phyloP scores from a whole-genome alignment of 2,888 invertebrate genomes.

The Trichopoda pennipes region DNA sequence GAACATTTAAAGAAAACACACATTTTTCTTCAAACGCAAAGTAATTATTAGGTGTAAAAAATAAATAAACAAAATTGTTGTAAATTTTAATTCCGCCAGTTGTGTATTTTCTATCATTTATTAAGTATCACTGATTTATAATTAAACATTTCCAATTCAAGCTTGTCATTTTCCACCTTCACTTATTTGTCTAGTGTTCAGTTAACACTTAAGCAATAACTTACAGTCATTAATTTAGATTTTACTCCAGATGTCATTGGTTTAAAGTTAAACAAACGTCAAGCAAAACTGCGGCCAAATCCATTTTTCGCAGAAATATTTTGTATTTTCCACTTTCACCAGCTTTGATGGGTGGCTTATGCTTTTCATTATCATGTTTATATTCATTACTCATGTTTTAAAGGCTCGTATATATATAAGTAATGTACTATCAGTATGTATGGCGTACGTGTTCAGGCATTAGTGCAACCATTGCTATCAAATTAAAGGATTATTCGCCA shows the following conservation, averaged over 20 bases:
- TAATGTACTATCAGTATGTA: conserved; percentile 31
- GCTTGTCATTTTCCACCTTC: neutral
- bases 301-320: conserved; percentile 57
- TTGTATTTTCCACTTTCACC: conserved; percentile 42
- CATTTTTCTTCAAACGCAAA: too few relatives aligned
- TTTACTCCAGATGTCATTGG: neutral
- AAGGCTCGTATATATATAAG: conserved; percentile 37
- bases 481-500: too few relatives aligned
- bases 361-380: conserved; percentile 52
- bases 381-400: conserved; percentile 63
- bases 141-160: conserved; percentile 26
- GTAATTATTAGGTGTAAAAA: too few relatives aligned
- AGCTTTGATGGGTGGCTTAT: conserved; percentile 59
- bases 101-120: neutral
- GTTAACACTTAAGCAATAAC: neutral
- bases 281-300: conserved; percentile 26
- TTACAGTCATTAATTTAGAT: conserved; percentile 26
- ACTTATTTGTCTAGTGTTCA: conserved; percentile 7
- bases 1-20: too few relatives aligned
- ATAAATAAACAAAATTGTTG: neutral
- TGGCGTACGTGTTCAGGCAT: conserved; percentile 46
- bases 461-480: too few relatives aligned
- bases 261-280: conserved; percentile 24
- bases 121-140: conserved; percentile 7
- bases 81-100: neutral